phyloP scores from a whole-genome alignment of 2,113 vertebrate species.

The Orcinus orca region DNA sequence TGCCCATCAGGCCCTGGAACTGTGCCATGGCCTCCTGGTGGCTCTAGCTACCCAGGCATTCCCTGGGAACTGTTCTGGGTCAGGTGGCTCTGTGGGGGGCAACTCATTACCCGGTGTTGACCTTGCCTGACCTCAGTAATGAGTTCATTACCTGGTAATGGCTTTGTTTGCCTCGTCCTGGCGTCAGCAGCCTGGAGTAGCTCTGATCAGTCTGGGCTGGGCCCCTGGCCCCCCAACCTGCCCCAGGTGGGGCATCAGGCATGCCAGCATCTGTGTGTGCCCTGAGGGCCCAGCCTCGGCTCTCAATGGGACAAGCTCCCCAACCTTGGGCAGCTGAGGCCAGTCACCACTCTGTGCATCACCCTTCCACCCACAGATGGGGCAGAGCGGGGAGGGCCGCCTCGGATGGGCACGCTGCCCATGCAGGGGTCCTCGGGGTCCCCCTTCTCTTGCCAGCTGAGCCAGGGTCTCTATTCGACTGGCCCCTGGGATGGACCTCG shows the following conservation, averaged over 20 bases:
- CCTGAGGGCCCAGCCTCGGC: not conserved
- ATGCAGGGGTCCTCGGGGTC: too few relatives aligned
- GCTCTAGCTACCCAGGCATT: not conserved
- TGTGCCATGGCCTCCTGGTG: not conserved
- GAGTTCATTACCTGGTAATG: not conserved
- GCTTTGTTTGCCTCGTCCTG: constrained; percentile 8
- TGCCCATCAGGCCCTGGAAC: not conserved
- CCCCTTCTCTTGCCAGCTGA: not conserved
- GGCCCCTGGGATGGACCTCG: not conserved
- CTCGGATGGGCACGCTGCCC: not conserved
- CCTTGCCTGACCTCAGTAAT: not conserved
- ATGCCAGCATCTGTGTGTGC: not conserved
- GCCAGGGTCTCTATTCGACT: not conserved
- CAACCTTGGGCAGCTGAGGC: not conserved
- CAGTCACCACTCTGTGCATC: not conserved
- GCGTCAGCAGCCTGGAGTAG: not conserved
- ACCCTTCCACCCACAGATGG: not conserved
- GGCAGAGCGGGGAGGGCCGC: not conserved
- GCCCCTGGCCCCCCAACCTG: not conserved
- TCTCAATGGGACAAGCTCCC: not conserved
- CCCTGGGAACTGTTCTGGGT: not conserved
- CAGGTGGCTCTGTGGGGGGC: not conserved
- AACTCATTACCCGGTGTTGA: not conserved
- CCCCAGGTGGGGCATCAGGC: not conserved
- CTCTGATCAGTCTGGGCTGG: not conserved